Percentiles rank a stretch among this genome's conserved stretches.
Conservation (phyloP, 2,797 vertebrate species). For the Pseudochirops cupreus region DNA sequence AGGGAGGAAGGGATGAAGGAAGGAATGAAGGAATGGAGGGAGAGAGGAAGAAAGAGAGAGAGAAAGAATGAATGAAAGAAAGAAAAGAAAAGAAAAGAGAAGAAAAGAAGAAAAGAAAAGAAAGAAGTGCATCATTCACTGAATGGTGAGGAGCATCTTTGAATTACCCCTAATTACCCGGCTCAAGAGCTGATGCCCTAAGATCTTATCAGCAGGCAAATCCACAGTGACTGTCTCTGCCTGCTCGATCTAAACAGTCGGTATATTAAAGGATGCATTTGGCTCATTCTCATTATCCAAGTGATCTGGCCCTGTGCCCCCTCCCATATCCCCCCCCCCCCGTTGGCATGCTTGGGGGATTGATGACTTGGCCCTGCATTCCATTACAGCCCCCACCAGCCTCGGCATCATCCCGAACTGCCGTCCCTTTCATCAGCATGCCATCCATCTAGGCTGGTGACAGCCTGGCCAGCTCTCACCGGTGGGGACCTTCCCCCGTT, state of each 20-base stretch:
- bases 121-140: background rate
- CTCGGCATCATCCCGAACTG: background rate
- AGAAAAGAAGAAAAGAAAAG: too few relatives aligned
- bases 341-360: background rate
- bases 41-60: too few relatives aligned
- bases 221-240: background rate
- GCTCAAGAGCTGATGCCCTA: background rate
- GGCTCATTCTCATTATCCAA: background rate
- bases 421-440: background rate
- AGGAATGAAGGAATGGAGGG: too few relatives aligned
- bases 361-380: background rate
- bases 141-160: background rate
- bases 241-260: background rate
- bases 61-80: too few relatives aligned
- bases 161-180: background rate
- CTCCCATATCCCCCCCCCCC: background rate
- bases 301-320: background rate
- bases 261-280: background rate
- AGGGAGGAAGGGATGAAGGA: too few relatives aligned
- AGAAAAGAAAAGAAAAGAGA: too few relatives aligned
- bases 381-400: background rate
- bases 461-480: background rate
- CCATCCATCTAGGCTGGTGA: background rate
- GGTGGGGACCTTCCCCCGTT: background rate
- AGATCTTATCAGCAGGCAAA: conserved; percentile 1